Conservation (phyloP, 2,888 invertebrate species). For the Drosophila greeni region DNA sequence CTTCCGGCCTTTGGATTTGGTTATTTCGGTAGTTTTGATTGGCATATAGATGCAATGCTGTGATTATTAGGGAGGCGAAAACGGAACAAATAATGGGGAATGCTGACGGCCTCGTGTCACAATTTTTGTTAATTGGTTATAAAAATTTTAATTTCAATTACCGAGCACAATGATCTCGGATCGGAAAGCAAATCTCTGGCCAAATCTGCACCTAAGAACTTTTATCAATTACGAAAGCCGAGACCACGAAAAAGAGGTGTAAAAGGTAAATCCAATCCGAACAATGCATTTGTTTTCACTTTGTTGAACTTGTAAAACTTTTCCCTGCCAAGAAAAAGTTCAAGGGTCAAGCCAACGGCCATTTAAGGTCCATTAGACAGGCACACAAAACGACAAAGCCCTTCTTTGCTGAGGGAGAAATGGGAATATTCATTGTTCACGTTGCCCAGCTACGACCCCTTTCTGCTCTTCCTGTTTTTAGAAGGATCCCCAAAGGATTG, state of each 20-base stretch:
- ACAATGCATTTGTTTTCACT: slow-evolving; percentile 58
- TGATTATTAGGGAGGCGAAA: slow-evolving; percentile 48
- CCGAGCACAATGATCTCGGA: slow-evolving; percentile 6
- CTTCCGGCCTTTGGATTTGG: slow-evolving; percentile 27
- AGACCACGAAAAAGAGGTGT: slow-evolving; percentile 28
- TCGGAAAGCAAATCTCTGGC: slow-evolving; percentile 21
- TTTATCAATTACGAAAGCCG: slow-evolving; percentile 39
- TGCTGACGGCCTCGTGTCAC: slow-evolving; percentile 9
- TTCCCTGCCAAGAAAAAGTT: slow-evolving; percentile 30
- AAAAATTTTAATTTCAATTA: slow-evolving; percentile 24
- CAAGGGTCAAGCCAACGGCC: slow-evolving; percentile 54
- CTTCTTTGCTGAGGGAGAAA: slow-evolving; percentile 3
- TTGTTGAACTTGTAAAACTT: slow-evolving; percentile 53
- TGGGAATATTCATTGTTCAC: slow-evolving; percentile 51
- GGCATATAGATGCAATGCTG: slow-evolving; percentile 19
- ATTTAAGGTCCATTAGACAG: slow-evolving; percentile 64
- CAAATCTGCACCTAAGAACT: slow-evolving; percentile 34
- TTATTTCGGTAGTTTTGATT: slow-evolving; percentile 41
- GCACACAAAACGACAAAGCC: slow-evolving; percentile 32
- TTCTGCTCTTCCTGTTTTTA: not conserved
- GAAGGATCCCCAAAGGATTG: slow-evolving; percentile 15
- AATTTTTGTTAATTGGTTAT: slow-evolving; percentile 14
- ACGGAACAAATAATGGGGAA: slow-evolving; percentile 22
- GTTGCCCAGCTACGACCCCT: slow-evolving; percentile 34
- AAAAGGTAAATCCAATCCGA: slow-evolving; percentile 30